Base-by-base conservation (phyloP, 2,113 vertebrate genomes). In the Pseudopipra pipra region DNA sequence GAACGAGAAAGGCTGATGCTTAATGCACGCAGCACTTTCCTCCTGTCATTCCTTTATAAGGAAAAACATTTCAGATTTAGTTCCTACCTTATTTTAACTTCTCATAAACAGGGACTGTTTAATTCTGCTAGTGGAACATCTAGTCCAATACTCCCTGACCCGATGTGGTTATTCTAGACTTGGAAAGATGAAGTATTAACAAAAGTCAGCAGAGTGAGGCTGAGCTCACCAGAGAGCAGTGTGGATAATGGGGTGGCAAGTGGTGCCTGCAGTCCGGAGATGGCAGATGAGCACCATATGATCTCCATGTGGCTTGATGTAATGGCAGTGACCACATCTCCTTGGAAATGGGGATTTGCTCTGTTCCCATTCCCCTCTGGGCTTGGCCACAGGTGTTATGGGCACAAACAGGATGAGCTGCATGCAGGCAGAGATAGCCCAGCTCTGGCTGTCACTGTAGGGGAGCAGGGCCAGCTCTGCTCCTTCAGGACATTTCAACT, bases 41-140 rank as follows among this genome's bases (percentile, higher is more conserved):
- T 66, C 83, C 73, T 81, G 56, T 14, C 41, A 6, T 92, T 96
- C 43, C 93, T 97, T 96, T 95, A 92, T 91, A 93, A 93, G 87
- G 87, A 79, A 96, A 87, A 94, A 85, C 78, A 83, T 72, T 82
- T 85, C 83, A 44, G 74, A 75, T 76, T 94, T 47, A 56, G 54
- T 82, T 93, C 85, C 85, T 70, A 93, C 77, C 91, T 85, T 85
- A 79, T 91, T 91, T 95, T 93, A 93, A 96, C 93, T 91, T 72
- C 80, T 95, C 23, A 5, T 94, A 87, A 94, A 94, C 80, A 73
- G 72, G 54, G 12, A 23, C 58, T 20, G 77, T 62, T 91, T 76
- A 47, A 66, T 94, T 89, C 77, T 85, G 14, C 21, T 41, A 67
- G 71, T 72, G 55, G 89, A 95, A 89, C 87, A 61, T 68, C 49